Evolutionary conservation across 2,797 vertebrate species (phyloP).

Genomic region (Tauraco hartlaubi): DNA sequence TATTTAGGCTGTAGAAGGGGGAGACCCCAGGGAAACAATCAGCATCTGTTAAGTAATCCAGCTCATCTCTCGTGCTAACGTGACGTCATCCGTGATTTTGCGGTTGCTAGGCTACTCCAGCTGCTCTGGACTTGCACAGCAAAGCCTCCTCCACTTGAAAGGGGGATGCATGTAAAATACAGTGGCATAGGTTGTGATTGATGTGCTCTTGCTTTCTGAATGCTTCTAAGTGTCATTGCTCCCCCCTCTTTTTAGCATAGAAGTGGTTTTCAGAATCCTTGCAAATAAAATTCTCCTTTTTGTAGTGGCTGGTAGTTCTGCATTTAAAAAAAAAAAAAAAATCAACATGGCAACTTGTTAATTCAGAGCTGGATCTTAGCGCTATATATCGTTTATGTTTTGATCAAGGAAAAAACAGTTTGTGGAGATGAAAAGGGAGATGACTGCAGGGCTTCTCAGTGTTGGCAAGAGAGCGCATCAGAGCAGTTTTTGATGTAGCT

Average conservation of each 20-base stretch:
- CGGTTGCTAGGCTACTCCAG: slow-evolving; percentile 85
- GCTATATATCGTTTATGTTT: slow-evolving; percentile 37
- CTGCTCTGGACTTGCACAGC: slow-evolving; percentile 54
- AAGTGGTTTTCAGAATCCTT: background rate
- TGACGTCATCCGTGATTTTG: slow-evolving; percentile 76
- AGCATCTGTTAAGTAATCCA: slow-evolving; percentile 44
- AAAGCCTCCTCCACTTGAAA: background rate
- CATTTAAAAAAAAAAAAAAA: background rate
- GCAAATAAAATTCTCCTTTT: background rate
- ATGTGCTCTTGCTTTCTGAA: background rate
- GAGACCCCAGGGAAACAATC: background rate
- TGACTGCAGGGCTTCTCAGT: slow-evolving; percentile 30
- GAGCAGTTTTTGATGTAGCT: slow-evolving; percentile 68
- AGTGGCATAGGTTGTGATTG: background rate
- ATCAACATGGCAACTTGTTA: background rate
- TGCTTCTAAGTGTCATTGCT: background rate
- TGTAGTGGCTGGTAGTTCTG: background rate
- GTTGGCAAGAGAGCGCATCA: slow-evolving; percentile 4
- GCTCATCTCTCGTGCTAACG: background rate
- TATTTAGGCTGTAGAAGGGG: background rate
- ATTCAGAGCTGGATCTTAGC: background rate
- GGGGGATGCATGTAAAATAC: background rate
- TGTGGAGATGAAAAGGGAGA: slow-evolving; percentile 62
- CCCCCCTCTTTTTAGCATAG: background rate
- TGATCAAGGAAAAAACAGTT: slow-evolving; percentile 57